Conservation (phyloP, 2,797 vertebrate species). For the Sebastes aleutianus region DNA sequence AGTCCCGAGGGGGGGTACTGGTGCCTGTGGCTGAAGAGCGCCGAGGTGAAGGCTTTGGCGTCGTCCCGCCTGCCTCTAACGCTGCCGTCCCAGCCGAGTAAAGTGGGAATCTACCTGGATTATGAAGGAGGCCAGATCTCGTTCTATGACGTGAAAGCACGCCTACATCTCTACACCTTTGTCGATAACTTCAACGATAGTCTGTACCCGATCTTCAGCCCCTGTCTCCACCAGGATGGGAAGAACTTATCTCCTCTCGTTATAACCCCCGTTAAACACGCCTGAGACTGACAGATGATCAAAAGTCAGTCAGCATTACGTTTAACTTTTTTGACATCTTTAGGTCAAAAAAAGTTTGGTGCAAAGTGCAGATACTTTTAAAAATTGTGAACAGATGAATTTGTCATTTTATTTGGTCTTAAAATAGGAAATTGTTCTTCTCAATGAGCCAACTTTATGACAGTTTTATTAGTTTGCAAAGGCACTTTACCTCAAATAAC, state of each 20-base stretch:
- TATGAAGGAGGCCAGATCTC: constrained; percentile 80
- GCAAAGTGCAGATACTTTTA: not conserved
- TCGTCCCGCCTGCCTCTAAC: constrained; percentile 64
- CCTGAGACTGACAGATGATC: constrained; percentile 40
- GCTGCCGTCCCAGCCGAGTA: constrained; percentile 55
- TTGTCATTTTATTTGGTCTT: not conserved
- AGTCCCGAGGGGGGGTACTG: constrained; percentile 80
- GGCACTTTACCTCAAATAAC: not conserved
- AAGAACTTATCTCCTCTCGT: constrained; percentile 73
- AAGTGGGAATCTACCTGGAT: constrained; percentile 82
- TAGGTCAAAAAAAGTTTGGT: not conserved
- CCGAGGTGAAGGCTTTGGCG: constrained; percentile 77
- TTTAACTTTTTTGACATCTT: not conserved
- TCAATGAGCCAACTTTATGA: not conserved
- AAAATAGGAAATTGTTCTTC: not conserved
- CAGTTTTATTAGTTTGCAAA: not conserved
- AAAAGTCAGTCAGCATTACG: too few species aligned
- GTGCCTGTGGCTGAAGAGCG: constrained; percentile 83
- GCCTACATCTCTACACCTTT: constrained; percentile 80
- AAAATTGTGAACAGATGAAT: not conserved
- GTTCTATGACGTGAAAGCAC: constrained; percentile 80
- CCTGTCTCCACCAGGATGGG: constrained; percentile 78
- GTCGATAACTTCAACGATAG: constrained; percentile 73
- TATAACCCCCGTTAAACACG: constrained; percentile 74
- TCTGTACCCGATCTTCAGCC: constrained; percentile 83